Conservation (phyloP, 2,113 vertebrate species). For the Silurus asotus region DNA sequence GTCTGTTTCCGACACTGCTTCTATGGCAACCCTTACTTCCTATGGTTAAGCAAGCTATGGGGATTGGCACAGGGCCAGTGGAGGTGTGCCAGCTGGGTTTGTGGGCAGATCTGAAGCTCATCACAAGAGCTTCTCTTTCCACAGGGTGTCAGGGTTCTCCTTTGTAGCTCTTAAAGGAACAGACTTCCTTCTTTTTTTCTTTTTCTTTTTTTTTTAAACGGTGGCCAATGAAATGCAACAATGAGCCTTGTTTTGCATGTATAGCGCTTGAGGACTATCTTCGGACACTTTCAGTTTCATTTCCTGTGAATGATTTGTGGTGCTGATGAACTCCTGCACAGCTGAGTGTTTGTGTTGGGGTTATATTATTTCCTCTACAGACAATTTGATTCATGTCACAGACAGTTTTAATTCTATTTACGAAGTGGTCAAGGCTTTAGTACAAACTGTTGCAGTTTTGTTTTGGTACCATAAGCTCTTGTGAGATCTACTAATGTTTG, state of each 20-base stretch:
- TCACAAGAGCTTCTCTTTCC: constrained; percentile 39
- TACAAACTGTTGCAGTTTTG: background rate
- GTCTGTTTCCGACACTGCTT: constrained; percentile 78
- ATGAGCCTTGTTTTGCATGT: background rate
- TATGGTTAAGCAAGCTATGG: constrained; percentile 71
- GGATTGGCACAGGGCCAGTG: constrained; percentile 80
- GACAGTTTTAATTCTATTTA: background rate
- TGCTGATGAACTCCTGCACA: background rate
- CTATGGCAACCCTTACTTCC: constrained; percentile 76
- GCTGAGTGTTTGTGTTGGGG: background rate
- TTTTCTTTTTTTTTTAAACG: background rate
- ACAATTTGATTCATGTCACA: background rate
- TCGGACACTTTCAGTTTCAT: background rate
- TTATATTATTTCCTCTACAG: background rate
- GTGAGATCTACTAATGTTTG: background rate
- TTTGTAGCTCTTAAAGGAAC: background rate
- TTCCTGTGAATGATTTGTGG: constrained; percentile 1
- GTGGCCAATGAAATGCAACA: background rate
- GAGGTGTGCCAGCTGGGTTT: constrained; percentile 75
- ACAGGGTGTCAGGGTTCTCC: background rate
- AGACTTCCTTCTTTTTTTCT: background rate
- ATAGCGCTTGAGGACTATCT: background rate
- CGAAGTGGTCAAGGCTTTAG: background rate
- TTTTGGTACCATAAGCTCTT: background rate
- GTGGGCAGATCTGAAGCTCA: constrained; percentile 38